phyloP scores from a whole-genome alignment of 2,797 vertebrate genomes.

The Pangasius larnaudii region DNA sequence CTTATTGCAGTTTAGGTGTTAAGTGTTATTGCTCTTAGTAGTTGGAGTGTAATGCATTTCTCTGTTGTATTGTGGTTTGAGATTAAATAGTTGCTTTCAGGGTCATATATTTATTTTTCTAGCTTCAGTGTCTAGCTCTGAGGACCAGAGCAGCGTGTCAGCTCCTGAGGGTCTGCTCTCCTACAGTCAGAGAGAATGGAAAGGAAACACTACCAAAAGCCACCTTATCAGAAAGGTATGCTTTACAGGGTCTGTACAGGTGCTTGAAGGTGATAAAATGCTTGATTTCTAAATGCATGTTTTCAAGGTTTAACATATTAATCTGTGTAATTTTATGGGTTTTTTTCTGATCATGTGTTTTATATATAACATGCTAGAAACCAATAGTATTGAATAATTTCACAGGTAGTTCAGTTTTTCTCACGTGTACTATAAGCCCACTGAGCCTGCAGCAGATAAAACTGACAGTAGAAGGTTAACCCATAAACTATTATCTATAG shows the following conservation, averaged over 20 bases:
- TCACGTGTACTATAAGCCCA: not conserved
- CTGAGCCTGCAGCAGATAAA: not conserved
- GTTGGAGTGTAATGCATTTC: not conserved
- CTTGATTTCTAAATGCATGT: not conserved
- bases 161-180: constrained; percentile 78
- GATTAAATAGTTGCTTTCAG: not conserved
- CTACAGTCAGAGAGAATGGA: constrained; percentile 84
- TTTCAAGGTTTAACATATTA: not conserved
- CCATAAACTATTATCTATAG: not conserved
- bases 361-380: not conserved
- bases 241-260: not conserved
- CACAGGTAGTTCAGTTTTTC: not conserved
- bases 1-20: not conserved
- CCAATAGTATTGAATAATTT: not conserved
- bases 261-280: not conserved
- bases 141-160: constrained; percentile 70
- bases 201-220: constrained; percentile 81
- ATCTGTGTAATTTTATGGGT: not conserved
- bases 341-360: too few species aligned
- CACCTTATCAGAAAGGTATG: constrained; percentile 81
- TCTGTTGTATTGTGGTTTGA: not conserved
- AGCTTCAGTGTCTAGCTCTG: constrained; percentile 7
- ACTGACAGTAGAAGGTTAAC: not conserved
- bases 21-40: not conserved
- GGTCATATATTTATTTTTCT: constrained; percentile 1